A percentile compares a stretch with the other conserved stretches of the same genome.
phyloP scores from a whole-genome alignment of 2,797 vertebrate species.

The Emydoidea blandingii region DNA sequence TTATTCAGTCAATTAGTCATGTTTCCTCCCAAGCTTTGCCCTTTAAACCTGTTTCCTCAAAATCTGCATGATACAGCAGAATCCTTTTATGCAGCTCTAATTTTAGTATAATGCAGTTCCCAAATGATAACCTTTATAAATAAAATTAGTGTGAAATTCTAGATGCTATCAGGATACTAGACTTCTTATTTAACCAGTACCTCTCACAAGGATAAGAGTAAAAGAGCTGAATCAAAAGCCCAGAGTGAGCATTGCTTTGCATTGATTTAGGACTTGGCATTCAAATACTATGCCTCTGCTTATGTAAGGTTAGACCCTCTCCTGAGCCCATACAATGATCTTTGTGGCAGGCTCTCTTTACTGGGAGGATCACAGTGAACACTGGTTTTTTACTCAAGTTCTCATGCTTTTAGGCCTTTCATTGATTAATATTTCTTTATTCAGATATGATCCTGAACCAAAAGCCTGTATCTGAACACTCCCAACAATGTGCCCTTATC shows the following conservation, averaged over 20 bases:
- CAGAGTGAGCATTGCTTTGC: neutral
- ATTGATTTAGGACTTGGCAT: neutral
- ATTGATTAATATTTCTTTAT: neutral
- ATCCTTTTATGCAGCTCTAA: neutral
- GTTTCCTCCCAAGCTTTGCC: neutral
- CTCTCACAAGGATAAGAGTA: neutral
- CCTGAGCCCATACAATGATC: neutral
- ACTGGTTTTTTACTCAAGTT: neutral
- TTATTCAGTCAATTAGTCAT: neutral
- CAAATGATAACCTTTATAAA: neutral
- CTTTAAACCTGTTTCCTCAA: neutral
- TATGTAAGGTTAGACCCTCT: neutral
- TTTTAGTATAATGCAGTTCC: neutral
- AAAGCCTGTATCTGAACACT: neutral
- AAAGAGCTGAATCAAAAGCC: neutral
- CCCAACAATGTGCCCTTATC: rapidly evolving
- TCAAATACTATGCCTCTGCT: neutral
- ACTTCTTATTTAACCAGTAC: neutral
- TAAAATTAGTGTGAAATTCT: neutral
- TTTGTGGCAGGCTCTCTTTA: neutral
- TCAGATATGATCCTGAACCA: neutral
- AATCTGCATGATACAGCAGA: neutral
- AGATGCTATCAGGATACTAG: neutral
- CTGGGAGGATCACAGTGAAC: neutral
- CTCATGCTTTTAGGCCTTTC: neutral